These are phyloP conservation scores for Catocala fraxini DNA, from an alignment of 2,888 invertebrate genomes.

Conservation along the genomic window DNA sequence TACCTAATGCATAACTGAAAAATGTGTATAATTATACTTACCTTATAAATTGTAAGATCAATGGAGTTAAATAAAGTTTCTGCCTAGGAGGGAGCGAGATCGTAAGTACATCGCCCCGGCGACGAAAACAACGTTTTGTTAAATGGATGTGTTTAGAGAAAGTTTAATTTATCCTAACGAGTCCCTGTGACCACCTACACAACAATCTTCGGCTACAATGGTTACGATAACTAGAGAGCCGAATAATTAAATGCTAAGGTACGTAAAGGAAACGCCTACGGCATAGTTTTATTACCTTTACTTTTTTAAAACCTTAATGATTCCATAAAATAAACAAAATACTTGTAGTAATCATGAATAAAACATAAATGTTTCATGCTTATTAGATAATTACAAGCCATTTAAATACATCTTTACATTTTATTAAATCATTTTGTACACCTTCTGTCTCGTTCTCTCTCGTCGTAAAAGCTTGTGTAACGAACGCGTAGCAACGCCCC, in stretches of 20 bases:
- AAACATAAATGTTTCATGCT: background rate
- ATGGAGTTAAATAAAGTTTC: too few relatives aligned
- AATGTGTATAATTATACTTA: too few relatives aligned
- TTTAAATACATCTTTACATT: background rate
- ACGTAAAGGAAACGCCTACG: slow-evolving; percentile 32
- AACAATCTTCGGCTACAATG: slow-evolving; percentile 28
- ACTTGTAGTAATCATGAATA: background rate
- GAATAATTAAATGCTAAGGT: slow-evolving; percentile 14
- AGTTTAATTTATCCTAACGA: slow-evolving; percentile 34
- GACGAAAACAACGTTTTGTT: too few relatives aligned
- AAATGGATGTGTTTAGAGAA: slow-evolving; percentile 27
- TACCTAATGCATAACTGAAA: too few relatives aligned
- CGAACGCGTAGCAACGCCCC: slow-evolving; percentile 43
- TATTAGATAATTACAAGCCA: too few relatives aligned
- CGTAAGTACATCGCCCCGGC: too few relatives aligned
- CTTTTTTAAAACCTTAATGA: slow-evolving; percentile 20
- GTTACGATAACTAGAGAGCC: slow-evolving; percentile 21
- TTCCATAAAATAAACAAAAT: slow-evolving; percentile 7
- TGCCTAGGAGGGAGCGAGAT: too few relatives aligned
- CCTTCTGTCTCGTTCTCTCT: slow-evolving; percentile 1
- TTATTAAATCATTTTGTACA: background rate
- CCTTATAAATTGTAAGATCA: too few relatives aligned
- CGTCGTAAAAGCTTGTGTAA: slow-evolving; percentile 14
- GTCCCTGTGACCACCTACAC: slow-evolving; percentile 37
- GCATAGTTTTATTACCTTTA: slow-evolving; percentile 21